phyloP scores from a whole-genome alignment of 2,888 invertebrate species.

The Poecilus cupreus region DNA sequence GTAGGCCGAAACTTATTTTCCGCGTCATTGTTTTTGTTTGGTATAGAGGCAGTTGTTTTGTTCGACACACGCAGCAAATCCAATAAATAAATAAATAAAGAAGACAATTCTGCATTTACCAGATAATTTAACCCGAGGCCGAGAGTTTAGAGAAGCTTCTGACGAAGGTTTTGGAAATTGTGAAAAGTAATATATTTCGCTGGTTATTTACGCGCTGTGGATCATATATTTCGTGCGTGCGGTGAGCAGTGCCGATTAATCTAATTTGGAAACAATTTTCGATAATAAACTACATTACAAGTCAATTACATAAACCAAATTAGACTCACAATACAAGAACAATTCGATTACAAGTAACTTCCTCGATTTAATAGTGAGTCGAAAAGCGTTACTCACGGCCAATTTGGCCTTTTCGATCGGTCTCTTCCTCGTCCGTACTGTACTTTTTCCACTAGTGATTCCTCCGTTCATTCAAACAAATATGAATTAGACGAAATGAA shows the following conservation, averaged over 20 bases:
- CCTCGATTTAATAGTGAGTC: slow-evolving; percentile 26
- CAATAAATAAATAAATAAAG: slow-evolving; percentile 19
- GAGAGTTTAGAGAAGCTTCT: not conserved
- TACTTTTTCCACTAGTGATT: too few species aligned
- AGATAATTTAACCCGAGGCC: slow-evolving; percentile 22
- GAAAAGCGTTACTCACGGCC: slow-evolving; percentile 36
- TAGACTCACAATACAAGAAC: slow-evolving; percentile 51
- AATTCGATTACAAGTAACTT: slow-evolving; percentile 55
- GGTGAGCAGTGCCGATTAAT: slow-evolving; percentile 60
- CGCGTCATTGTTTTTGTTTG: slow-evolving; percentile 48
- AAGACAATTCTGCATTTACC: not conserved
- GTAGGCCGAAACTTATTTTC: slow-evolving; percentile 36
- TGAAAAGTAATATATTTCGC: not conserved
- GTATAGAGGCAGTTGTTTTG: not conserved
- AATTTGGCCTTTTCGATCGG: too few species aligned
- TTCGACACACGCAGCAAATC: not conserved
- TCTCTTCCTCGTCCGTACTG: too few species aligned
- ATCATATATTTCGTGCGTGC: slow-evolving; percentile 65
- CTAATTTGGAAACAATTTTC: slow-evolving; percentile 51
- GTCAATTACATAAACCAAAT: slow-evolving; percentile 63
- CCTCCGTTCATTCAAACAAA: too few species aligned
- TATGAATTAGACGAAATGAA: too few species aligned
- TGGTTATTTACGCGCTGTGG: slow-evolving; percentile 58
- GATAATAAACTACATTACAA: slow-evolving; percentile 65
- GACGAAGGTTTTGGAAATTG: not conserved